Evolutionary conservation across 2,888 invertebrate genomes (phyloP).

Genomic region (Limenitis camilla): DNA sequence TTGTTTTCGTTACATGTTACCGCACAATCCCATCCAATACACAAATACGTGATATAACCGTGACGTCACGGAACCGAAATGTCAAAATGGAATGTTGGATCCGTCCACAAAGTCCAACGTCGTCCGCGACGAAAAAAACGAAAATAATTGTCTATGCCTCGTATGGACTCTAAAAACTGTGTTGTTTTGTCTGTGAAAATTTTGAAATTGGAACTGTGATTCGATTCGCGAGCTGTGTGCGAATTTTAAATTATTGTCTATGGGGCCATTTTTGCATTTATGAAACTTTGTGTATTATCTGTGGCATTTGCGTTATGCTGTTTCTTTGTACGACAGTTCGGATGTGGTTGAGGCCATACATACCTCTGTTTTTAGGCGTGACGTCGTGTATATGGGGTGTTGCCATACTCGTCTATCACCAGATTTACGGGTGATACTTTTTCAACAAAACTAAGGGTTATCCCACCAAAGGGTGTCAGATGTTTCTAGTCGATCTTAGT

Average conservation of each 20-base stretch:
- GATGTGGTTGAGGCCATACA: conserved; percentile 74
- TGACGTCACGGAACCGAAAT: conserved; percentile 45
- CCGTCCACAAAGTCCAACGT: conserved; percentile 71
- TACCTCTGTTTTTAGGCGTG: conserved; percentile 90
- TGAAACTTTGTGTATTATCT: conserved; percentile 23
- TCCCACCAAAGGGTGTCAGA: conserved; percentile 1
- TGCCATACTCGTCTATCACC: conserved; percentile 65
- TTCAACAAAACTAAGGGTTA: neutral
- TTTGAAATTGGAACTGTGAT: conserved; percentile 62
- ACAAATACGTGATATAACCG: conserved; percentile 42
- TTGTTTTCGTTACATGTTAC: conserved; percentile 73
- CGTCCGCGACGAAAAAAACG: conserved; percentile 74
- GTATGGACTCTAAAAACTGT: conserved; percentile 37
- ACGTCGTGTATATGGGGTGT: conserved; percentile 92
- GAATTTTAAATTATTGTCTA: conserved; percentile 11
- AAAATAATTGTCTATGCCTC: conserved; percentile 48
- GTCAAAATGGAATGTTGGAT: conserved; percentile 60
- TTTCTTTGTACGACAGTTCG: conserved; percentile 63
- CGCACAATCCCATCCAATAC: conserved; percentile 69
- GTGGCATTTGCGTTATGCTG: conserved; percentile 50
- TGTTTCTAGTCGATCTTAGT: conserved; percentile 38
- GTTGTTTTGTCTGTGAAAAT: conserved; percentile 32
- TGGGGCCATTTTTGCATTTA: conserved; percentile 37
- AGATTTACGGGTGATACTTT: conserved; percentile 49
- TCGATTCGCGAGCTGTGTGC: conserved; percentile 31